Conservation (phyloP, 2,113 vertebrate species). For the Dicentrarchus labrax region DNA sequence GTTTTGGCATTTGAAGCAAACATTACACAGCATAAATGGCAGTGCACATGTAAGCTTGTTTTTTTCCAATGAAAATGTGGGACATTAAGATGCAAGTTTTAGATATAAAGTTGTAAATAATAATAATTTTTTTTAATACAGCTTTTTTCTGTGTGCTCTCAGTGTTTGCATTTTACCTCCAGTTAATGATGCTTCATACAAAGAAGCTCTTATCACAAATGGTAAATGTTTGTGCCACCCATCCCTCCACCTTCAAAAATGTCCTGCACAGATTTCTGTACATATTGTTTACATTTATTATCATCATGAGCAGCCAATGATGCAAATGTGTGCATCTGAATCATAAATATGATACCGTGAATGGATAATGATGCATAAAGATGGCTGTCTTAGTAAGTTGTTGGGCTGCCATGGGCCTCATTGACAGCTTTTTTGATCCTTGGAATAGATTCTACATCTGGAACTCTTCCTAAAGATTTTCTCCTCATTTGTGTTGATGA, state of each 20-base stretch:
- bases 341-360: neutral
- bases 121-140: too few species aligned
- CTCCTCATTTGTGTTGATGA: neutral
- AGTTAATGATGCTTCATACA: slow-evolving; percentile 10
- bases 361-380: neutral
- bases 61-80: neutral
- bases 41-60: neutral
- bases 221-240: neutral
- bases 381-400: neutral
- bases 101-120: too few species aligned
- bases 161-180: slow-evolving; percentile 5
- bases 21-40: neutral
- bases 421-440: neutral
- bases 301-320: neutral
- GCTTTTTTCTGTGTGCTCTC: neutral
- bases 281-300: neutral
- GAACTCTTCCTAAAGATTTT: neutral
- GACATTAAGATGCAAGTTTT: neutral
- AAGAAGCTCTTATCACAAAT: neutral
- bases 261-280: neutral
- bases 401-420: neutral
- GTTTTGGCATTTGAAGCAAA: too few species aligned
- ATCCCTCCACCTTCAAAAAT: neutral
- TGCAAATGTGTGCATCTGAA: neutral
- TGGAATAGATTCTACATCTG: neutral